phyloP scores from a whole-genome alignment of 2,113 vertebrate genomes.

The Hiodon alosoides region DNA sequence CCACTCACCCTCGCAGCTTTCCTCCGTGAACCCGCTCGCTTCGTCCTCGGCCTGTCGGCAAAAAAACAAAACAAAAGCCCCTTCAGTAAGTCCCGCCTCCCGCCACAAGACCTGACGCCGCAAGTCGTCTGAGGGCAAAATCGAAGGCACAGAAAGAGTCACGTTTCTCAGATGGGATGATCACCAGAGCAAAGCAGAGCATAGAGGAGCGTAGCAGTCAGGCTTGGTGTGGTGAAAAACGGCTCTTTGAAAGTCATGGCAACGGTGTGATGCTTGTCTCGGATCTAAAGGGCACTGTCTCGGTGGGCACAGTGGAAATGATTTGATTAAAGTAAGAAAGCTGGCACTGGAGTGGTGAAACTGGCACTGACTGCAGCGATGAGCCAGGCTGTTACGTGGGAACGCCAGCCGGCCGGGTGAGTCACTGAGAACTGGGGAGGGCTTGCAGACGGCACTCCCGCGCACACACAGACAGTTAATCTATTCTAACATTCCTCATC shows the following conservation, averaged over 20 bases:
- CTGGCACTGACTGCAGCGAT: conserved; percentile 38
- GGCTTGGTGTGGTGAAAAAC: no score
- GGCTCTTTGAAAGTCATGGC: no score
- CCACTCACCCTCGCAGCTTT: conserved; percentile 70
- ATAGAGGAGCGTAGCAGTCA: no score
- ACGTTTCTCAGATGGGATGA: neutral
- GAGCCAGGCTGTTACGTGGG: conserved; percentile 47
- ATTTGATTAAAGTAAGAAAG: neutral
- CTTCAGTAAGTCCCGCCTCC: neutral
- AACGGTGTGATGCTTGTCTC: no score
- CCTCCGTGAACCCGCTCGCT: conserved; percentile 61
- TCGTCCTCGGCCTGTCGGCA: conserved; percentile 72
- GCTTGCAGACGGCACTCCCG: neutral
- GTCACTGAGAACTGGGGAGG: conserved; percentile 30
- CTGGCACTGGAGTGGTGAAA: conserved; percentile 1
- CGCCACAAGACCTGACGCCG: neutral
- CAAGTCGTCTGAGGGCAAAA: neutral
- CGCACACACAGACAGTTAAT: neutral
- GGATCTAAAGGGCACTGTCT: no score
- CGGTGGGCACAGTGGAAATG: neutral
- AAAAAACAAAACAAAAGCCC: conserved; percentile 10
- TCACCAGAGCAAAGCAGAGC: no score
- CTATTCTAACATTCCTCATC: no score
- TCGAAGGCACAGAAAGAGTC: neutral
- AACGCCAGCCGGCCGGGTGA: conserved; percentile 56